A percentile compares a stretch with the other conserved stretches of the same genome.
These are phyloP conservation scores for Cacoxenus indagator DNA, from an alignment of 2,888 invertebrate genomes.

Conservation along the genomic window DNA sequence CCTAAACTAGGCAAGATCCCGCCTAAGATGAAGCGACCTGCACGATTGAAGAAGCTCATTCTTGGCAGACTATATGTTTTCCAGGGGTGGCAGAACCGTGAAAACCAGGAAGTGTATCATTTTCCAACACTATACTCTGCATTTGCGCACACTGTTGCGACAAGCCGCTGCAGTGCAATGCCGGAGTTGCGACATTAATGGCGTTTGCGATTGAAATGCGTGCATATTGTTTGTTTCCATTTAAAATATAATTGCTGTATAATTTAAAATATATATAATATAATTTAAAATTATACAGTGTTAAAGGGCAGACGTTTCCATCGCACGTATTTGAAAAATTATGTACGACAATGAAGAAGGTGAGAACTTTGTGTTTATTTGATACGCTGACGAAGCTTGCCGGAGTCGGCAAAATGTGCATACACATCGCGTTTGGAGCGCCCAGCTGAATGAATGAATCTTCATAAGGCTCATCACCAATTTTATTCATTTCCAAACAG, in stretches of 20 bases:
- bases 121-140: neutral
- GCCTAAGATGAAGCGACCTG: conserved; percentile 51
- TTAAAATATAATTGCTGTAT: neutral
- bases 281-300: neutral
- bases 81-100: no score
- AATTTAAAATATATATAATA: neutral
- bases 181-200: conserved; percentile 28
- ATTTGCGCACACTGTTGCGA: neutral
- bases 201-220: neutral
- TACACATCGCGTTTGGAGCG: conserved; percentile 10
- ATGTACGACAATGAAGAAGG: conserved; percentile 71
- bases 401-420: neutral
- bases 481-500: conserved; percentile 43
- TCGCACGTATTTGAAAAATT: conserved; percentile 53
- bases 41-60: conserved; percentile 52
- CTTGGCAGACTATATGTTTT: neutral
- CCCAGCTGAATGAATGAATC: conserved; percentile 13
- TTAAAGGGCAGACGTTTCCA: conserved; percentile 38
- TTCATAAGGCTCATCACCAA: neutral
- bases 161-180: conserved; percentile 39
- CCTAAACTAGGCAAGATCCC: conserved; percentile 51
- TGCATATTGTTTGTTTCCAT: neutral
- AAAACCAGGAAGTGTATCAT: neutral
- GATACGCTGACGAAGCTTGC: conserved; percentile 47
- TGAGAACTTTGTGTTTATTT: conserved; percentile 40